Percentiles rank a stretch among this genome's conserved stretches.
Evolutionary conservation across 2,797 vertebrate genomes (phyloP).

Genomic region (Amblyraja radiata): DNA sequence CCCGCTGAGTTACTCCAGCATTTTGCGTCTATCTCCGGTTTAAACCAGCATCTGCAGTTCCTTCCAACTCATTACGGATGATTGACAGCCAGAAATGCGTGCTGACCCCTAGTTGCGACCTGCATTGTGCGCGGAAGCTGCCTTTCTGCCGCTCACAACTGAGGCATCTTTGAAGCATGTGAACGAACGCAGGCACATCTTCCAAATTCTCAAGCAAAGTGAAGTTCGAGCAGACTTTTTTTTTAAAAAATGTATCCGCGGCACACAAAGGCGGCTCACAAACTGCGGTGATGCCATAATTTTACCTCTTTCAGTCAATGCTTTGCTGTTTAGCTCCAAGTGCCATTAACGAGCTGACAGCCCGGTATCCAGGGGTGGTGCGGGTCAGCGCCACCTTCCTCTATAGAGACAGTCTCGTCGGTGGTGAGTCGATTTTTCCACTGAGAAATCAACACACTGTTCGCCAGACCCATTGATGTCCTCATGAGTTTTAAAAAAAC

Average conservation of each 20-base stretch:
- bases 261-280: neutral
- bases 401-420: neutral
- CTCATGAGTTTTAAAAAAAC: neutral
- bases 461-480: too few relatives aligned
- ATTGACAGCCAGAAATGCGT: neutral
- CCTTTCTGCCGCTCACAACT: neutral
- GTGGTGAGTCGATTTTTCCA: conserved; percentile 4
- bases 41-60: too few relatives aligned
- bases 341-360: neutral
- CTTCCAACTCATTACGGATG: conserved; percentile 11
- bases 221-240: neutral
- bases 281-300: neutral
- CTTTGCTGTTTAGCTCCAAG: neutral
- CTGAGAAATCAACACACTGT: neutral
- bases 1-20: neutral
- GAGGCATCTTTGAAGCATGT: neutral
- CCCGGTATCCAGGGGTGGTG: neutral
- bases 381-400: neutral
- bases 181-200: neutral
- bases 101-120: neutral
- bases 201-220: neutral
- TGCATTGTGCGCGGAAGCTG: neutral
- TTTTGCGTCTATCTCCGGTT: too few relatives aligned
- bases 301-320: neutral
- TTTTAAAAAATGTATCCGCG: neutral